Percentiles rank a stretch among this genome's conserved stretches.
These are phyloP conservation scores for Pseudorectes ferrugineus DNA, from an alignment of 2,113 vertebrate species.

Conservation along the genomic window DNA sequence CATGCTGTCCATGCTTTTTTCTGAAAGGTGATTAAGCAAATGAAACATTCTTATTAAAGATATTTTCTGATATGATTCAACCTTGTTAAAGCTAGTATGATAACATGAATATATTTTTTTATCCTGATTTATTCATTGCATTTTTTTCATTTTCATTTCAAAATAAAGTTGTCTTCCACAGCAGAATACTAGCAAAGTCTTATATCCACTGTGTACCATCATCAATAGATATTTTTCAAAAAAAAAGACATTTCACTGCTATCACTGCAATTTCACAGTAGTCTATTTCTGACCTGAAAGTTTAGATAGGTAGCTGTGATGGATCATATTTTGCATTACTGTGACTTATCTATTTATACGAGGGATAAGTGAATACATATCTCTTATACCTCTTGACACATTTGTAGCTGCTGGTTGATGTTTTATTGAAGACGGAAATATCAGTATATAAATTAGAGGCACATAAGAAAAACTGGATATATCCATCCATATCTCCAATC, in stretches of 20 bases:
- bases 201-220: background rate
- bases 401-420: background rate
- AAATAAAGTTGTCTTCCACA: background rate
- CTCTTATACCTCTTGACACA: background rate
- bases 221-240: background rate
- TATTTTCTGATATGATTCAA: background rate
- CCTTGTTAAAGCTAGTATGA: background rate
- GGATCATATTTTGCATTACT: background rate
- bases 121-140: fast-evolving
- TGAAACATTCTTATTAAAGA: background rate
- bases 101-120: background rate
- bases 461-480: background rate
- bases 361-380: background rate
- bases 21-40: background rate
- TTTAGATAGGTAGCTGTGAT: background rate
- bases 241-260: background rate
- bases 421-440: background rate
- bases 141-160: background rate
- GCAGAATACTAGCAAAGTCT: background rate
- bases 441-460: background rate
- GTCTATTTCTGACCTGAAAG: background rate
- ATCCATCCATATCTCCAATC: background rate
- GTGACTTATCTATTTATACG: background rate
- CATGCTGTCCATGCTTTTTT: background rate
- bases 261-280: background rate